phyloP scores from a whole-genome alignment of 2,888 invertebrate genomes.

The Salpingus planirostris region DNA sequence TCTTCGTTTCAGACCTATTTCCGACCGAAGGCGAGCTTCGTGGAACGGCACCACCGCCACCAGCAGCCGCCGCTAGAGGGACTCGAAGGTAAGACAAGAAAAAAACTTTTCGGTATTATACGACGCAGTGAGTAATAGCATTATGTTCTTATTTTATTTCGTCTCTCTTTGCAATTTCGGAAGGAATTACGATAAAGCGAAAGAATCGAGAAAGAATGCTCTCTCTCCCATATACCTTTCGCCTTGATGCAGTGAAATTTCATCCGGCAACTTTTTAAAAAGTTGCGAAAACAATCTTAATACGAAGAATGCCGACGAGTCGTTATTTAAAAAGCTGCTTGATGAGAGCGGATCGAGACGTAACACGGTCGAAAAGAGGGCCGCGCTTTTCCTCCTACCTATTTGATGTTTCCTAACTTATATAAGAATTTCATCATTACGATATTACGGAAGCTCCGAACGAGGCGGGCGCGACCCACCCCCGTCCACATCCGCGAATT shows the following conservation, averaged over 20 bases:
- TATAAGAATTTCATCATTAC: constrained; percentile 39
- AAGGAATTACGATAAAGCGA: constrained; percentile 25
- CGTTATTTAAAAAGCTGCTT: constrained; percentile 31
- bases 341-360: too few species aligned
- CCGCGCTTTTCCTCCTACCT: constrained; percentile 23
- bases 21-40: constrained; percentile 23
- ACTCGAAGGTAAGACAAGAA: constrained; percentile 30
- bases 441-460: constrained; percentile 20
- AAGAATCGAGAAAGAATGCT: constrained; percentile 32
- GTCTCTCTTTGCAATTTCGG: constrained; percentile 23
- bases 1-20: constrained; percentile 33
- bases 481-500: too few species aligned
- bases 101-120: constrained; percentile 9
- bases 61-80: constrained; percentile 6
- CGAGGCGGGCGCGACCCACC: too few species aligned
- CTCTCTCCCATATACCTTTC: too few species aligned
- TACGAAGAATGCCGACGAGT: constrained; percentile 30
- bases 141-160: constrained; percentile 26
- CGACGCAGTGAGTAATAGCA: constrained; percentile 12
- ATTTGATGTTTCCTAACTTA: constrained; percentile 35
- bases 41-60: constrained; percentile 19
- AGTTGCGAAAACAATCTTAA: constrained; percentile 35
- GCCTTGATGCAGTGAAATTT: constrained; percentile 27
- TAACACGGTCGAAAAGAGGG: too few species aligned
- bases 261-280: constrained; percentile 30